A percentile compares a stretch with the other conserved stretches of the same genome.
Evolutionary conservation across 2,797 vertebrate genomes (phyloP).

Genomic region (Scarus forsteni): DNA sequence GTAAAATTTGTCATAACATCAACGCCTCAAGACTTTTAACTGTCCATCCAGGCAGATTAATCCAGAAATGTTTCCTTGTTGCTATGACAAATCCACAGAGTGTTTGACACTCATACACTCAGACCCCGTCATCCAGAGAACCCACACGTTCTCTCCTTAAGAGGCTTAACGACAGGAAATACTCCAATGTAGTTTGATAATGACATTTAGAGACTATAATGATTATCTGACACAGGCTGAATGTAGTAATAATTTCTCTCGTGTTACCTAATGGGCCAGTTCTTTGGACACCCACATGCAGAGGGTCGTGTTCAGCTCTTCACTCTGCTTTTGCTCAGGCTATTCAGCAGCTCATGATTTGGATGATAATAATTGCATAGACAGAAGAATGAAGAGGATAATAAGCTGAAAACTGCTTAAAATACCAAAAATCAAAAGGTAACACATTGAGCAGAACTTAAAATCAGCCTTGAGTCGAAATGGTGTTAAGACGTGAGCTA

Average conservation of each 20-base stretch:
- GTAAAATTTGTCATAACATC: not conserved
- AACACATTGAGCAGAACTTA: not conserved
- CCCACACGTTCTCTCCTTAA: constrained; percentile 30
- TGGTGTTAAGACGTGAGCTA: not conserved
- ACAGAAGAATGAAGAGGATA: not conserved
- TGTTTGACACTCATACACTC: constrained; percentile 37
- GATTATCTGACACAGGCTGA: constrained; percentile 10
- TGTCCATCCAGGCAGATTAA: constrained; percentile 32
- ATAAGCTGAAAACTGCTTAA: not conserved
- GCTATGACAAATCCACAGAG: constrained; percentile 59
- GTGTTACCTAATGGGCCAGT: not conserved
- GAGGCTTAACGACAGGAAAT: constrained; percentile 43
- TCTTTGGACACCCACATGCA: constrained; percentile 4
- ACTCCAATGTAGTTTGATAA: constrained; percentile 19
- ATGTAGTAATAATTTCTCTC: constrained; percentile 25
- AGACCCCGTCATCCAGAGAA: constrained; percentile 28
- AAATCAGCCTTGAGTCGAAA: not conserved
- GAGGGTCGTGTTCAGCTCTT: constrained; percentile 12
- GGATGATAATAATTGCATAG: not conserved
- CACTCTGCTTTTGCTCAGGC: not conserved
- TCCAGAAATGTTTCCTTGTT: constrained; percentile 46
- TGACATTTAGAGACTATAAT: constrained; percentile 34
- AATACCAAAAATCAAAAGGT: not conserved
- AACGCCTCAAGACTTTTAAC: constrained; percentile 11
- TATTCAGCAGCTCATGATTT: not conserved